Evolutionary conservation across 2,888 invertebrate genomes (phyloP).

Genomic region (Eupelmus urozonus): DNA sequence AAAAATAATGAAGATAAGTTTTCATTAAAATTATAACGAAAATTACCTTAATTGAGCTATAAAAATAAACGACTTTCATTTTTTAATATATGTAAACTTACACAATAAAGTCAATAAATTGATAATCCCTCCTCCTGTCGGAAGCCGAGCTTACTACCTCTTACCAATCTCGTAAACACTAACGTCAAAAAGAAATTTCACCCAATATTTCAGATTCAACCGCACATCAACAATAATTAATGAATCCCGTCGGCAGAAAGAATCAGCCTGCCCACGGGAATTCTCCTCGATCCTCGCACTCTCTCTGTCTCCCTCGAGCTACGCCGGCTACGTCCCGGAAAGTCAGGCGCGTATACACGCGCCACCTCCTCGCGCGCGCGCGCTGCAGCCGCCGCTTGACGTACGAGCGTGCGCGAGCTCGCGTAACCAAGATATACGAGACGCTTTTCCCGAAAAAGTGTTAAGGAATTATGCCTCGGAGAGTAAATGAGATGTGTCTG

Average conservation of each 20-base stretch:
- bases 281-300: neutral
- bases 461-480: slow-evolving; percentile 79
- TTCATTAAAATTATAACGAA: no score
- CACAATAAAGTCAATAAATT: no score
- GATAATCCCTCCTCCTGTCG: no score
- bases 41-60: no score
- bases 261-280: neutral
- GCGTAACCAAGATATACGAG: slow-evolving; percentile 75
- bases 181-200: no score
- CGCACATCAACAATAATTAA: no score
- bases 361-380: neutral
- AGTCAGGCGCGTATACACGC: neutral
- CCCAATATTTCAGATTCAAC: no score
- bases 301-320: neutral
- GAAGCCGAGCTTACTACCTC: no score
- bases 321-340: neutral
- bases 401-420: slow-evolving; percentile 53
- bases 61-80: no score
- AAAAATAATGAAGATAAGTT: no score
- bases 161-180: no score
- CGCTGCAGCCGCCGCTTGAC: slow-evolving; percentile 26
- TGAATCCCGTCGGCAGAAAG: neutral
- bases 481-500: slow-evolving; percentile 80
- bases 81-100: no score
- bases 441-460: slow-evolving; percentile 77